A percentile compares a stretch with the other conserved stretches of the same genome.
phyloP scores from a whole-genome alignment of 2,113 vertebrate species.

The Limnothrissa miodon region DNA sequence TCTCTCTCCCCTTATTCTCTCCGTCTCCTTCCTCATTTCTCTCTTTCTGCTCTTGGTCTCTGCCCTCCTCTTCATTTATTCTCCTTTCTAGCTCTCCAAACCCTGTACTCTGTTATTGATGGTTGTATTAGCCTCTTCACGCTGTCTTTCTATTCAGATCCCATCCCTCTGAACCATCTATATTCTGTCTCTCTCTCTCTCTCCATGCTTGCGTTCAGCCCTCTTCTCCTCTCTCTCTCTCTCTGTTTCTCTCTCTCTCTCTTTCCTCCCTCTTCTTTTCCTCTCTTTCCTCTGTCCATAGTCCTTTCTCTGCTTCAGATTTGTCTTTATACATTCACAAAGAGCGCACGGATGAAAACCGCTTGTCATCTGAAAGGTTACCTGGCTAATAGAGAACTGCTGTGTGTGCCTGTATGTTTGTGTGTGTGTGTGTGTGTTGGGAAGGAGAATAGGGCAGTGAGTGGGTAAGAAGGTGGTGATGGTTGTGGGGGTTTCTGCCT shows the following conservation, averaged over 20 bases:
- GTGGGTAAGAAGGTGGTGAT: not conserved
- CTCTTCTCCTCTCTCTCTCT: not conserved
- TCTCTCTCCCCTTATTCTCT: constrained; percentile 7
- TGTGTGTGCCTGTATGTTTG: constrained; percentile 17
- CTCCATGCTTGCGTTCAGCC: not conserved
- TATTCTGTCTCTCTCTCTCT: constrained; percentile 6
- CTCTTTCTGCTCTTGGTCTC: not conserved
- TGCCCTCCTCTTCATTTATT: not conserved
- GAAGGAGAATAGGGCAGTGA: not conserved
- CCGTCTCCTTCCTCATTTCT: constrained; percentile 28
- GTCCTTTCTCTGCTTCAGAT: constrained; percentile 36
- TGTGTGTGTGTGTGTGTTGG: too few species aligned
- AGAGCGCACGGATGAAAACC: constrained; percentile 45
- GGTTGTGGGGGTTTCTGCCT: not conserved
- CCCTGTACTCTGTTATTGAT: not conserved
- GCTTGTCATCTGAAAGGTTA: constrained; percentile 56
- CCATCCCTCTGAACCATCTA: constrained; percentile 29
- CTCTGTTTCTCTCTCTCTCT: not conserved
- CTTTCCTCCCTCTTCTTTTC: not conserved
- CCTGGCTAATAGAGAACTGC: constrained; percentile 43
- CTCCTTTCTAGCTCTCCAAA: not conserved
- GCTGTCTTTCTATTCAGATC: not conserved
- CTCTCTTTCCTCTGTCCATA: not conserved
- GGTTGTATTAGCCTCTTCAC: too few species aligned
- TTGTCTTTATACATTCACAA: constrained; percentile 58